A percentile compares a stretch with the other conserved stretches of the same genome.
Evolutionary conservation across 2,113 vertebrate species (phyloP).

Genomic region (Lepus americanus): DNA sequence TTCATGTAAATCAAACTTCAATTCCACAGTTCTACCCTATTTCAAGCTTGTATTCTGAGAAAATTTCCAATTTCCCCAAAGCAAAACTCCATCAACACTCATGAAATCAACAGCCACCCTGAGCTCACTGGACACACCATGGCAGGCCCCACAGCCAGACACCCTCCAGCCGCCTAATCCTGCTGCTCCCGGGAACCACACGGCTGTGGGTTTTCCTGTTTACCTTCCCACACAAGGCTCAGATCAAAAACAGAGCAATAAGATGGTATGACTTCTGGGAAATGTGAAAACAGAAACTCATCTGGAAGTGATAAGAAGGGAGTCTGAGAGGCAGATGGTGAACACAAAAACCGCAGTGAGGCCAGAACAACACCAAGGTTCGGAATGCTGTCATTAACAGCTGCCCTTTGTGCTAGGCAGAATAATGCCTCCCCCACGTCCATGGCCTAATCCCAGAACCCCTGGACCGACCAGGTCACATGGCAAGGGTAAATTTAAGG

Average conservation of each 20-base stretch:
- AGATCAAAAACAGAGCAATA: too few relatives aligned
- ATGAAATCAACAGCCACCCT: background rate
- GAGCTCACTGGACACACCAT: background rate
- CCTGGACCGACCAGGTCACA: background rate
- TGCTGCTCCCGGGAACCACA: too few relatives aligned
- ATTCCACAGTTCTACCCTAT: background rate
- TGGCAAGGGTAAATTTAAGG: background rate
- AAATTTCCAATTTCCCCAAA: background rate
- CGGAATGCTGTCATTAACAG: background rate
- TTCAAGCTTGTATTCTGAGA: background rate
- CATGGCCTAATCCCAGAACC: background rate
- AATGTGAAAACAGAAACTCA: background rate
- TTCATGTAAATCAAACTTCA: background rate
- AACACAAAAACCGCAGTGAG: background rate
- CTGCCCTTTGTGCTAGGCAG: background rate
- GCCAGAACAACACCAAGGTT: background rate
- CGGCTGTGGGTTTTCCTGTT: background rate
- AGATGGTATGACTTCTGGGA: background rate
- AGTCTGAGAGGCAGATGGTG: background rate
- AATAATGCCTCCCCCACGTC: background rate
- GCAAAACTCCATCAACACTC: background rate
- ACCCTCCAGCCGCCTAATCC: accelerated
- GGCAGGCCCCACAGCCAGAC: background rate
- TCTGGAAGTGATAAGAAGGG: background rate
- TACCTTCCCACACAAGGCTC: background rate